phyloP scores from a whole-genome alignment of 1,140 invertebrate genomes.

The Plodia interpunctella region DNA sequence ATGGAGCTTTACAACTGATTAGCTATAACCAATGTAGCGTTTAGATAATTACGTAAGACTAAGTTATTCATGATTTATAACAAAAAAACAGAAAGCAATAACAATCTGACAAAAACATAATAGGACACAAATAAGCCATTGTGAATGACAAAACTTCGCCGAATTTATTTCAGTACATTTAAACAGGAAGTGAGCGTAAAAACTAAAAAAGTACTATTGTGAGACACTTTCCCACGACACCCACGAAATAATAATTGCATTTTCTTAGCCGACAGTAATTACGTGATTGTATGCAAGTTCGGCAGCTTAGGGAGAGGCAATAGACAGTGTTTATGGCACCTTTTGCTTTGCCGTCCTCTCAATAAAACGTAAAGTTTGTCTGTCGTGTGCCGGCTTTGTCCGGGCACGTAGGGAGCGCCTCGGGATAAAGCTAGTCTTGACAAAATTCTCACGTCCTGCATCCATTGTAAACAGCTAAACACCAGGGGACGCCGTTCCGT shows the following conservation, averaged over 20 bases:
- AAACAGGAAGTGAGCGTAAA: constrained; percentile 48
- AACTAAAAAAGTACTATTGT: constrained; percentile 22
- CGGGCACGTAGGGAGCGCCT: constrained; percentile 54
- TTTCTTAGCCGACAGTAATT: constrained; percentile 51
- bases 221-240: constrained; percentile 56
- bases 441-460: constrained; percentile 69
- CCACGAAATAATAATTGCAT: constrained; percentile 58
- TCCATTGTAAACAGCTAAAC: constrained; percentile 64
- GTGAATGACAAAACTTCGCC: constrained; percentile 1
- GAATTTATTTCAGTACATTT: constrained; percentile 8
- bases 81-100: not conserved
- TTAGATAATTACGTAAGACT: not conserved
- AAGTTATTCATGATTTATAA: not conserved
- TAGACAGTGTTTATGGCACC: constrained; percentile 65
- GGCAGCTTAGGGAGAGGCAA: constrained; percentile 51
- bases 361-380: constrained; percentile 46
- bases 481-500: constrained; percentile 56
- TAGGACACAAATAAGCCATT: not conserved
- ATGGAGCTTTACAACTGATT: not conserved
- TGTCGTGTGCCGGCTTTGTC: constrained; percentile 56
- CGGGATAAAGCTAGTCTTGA: constrained; percentile 57
- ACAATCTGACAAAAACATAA: not conserved
- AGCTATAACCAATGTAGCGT: not conserved
- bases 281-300: constrained; percentile 66
- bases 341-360: constrained; percentile 55